A percentile compares a stretch with the other conserved stretches of the same genome.
Conservation (phyloP, 1,140 invertebrate species). For the Drosophila sulfurigaster region DNA sequence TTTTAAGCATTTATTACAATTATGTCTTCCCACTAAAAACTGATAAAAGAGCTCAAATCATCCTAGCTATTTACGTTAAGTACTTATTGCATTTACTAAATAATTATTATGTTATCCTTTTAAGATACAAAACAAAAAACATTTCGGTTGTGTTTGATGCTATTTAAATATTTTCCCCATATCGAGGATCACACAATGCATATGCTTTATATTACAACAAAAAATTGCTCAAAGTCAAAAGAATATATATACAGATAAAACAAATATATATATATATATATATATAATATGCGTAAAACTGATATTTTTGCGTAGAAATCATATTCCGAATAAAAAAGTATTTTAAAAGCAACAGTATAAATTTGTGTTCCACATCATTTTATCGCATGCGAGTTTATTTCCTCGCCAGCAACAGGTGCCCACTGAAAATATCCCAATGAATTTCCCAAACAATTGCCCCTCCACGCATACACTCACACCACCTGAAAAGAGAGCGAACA, state of each 20-base stretch:
- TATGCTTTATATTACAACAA: slow-evolving; percentile 22
- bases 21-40: slow-evolving; percentile 58
- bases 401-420: slow-evolving; percentile 54
- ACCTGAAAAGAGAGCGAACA: not conserved
- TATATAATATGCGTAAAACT: slow-evolving; percentile 8
- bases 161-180: slow-evolving; percentile 15
- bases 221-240: slow-evolving; percentile 22
- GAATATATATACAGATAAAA: slow-evolving; percentile 3
- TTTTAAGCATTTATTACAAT: slow-evolving; percentile 32
- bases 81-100: slow-evolving; percentile 50
- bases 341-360: slow-evolving; percentile 31
- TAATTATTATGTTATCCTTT: slow-evolving; percentile 18
- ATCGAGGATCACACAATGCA: slow-evolving; percentile 10
- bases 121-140: slow-evolving; percentile 13
- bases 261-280: slow-evolving; percentile 9
- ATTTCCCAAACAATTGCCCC: slow-evolving; percentile 76
- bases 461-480: slow-evolving; percentile 28
- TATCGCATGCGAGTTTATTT: not conserved
- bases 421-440: slow-evolving; percentile 26
- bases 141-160: slow-evolving; percentile 67
- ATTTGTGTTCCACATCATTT: not conserved
- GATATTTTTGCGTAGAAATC: slow-evolving; percentile 17
- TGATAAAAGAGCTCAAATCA: slow-evolving; percentile 43
- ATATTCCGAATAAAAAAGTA: slow-evolving; percentile 55
- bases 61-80: slow-evolving; percentile 12